These are phyloP conservation scores for Antedon mediterranea DNA, from an alignment of 53 echinoderm and acorn worm genomes.

Conservation along the genomic window DNA sequence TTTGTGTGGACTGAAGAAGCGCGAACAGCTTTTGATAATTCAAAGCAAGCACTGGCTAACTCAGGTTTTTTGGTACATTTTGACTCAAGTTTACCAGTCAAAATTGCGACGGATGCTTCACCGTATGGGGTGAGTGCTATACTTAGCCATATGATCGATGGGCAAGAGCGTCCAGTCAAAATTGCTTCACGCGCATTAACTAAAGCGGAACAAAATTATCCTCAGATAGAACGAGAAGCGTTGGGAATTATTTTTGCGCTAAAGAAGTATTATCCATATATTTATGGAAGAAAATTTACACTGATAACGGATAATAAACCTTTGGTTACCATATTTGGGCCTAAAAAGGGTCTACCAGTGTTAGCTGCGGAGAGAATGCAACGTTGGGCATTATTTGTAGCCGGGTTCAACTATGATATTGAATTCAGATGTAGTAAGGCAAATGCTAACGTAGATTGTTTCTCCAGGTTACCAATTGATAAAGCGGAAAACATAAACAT, in stretches of 20 bases:
- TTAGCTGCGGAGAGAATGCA: conserved; percentile 11
- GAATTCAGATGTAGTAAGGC: conserved; percentile 1
- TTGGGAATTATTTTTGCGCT: conserved; percentile 1
- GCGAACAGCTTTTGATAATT: neutral
- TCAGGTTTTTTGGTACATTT: neutral
- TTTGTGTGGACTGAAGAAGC: neutral
- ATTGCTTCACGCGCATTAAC: conserved; percentile 5
- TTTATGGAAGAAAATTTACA: neutral
- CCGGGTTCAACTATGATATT: conserved; percentile 9
- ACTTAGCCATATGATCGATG: neutral
- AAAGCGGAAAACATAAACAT: neutral
- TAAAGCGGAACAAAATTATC: conserved; percentile 10
- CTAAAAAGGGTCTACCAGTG: neutral
- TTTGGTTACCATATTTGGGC: conserved; percentile 1
- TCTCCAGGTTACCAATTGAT: conserved; percentile 23
- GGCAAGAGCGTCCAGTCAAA: neutral
- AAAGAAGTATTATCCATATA: neutral
- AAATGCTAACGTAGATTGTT: conserved; percentile 18
- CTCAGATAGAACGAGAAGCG: conserved; percentile 6
- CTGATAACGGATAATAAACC: neutral
- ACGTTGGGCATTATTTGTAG: conserved; percentile 6
- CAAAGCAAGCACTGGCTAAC: neutral
- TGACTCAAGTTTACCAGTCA: neutral
- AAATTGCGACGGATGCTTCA: neutral
- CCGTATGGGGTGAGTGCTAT: neutral